A percentile compares a stretch with the other conserved stretches of the same genome.
phyloP scores from a whole-genome alignment of 1,140 invertebrate genomes.

The Drosophila yakuba region DNA sequence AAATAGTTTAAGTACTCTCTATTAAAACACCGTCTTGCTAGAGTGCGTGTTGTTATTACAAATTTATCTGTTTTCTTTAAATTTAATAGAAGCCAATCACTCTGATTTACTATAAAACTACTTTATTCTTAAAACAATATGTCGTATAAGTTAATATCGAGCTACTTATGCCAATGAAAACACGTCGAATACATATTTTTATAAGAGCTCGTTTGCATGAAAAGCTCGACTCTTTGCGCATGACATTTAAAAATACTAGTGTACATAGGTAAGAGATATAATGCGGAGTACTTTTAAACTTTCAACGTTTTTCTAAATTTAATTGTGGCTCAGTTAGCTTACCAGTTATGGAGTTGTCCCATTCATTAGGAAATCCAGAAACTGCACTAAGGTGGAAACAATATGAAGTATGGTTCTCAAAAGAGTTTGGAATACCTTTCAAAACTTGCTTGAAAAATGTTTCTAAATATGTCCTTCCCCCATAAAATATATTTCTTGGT shows the following conservation, averaged over 20 bases:
- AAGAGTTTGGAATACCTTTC: no score
- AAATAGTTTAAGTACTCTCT: background rate
- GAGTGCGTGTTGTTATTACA: conserved; percentile 1
- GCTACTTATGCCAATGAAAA: conserved; percentile 46
- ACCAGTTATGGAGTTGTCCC: no score
- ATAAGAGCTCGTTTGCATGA: conserved; percentile 34
- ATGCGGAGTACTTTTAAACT: background rate
- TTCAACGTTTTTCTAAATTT: background rate
- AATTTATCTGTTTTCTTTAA: conserved; percentile 3
- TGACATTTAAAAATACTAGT: conserved; percentile 5
- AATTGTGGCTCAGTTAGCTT: background rate
- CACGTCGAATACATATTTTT: conserved; percentile 53
- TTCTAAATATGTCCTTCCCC: no score
- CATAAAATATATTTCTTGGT: no score
- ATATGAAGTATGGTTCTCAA: no score
- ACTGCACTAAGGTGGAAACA: no score
- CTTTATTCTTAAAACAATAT: conserved; percentile 16
- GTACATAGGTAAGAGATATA: background rate
- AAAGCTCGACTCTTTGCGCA: conserved; percentile 59
- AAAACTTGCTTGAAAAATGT: no score
- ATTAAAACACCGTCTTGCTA: background rate
- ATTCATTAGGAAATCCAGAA: no score
- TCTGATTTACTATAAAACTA: conserved; percentile 13
- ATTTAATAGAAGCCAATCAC: background rate
- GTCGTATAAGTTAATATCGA: conserved; percentile 35